A percentile compares a stretch with the other conserved stretches of the same genome.
These are phyloP conservation scores for Cataglyphis hispanica DNA, from an alignment of 1,140 invertebrate genomes.

Conservation along the genomic window DNA sequence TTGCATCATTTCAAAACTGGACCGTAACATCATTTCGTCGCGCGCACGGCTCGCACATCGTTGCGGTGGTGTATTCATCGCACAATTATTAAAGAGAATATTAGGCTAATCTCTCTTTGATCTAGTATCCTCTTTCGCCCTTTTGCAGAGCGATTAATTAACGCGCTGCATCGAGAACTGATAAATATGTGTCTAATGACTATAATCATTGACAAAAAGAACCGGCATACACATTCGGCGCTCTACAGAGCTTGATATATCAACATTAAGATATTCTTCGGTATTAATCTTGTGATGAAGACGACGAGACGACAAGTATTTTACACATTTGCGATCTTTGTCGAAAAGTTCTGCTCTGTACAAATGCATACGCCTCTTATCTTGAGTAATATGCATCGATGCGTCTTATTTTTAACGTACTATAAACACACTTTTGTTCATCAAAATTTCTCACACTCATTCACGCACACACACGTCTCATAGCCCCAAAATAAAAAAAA, in stretches of 20 bases:
- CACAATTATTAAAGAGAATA: background rate
- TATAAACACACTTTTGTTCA: conserved; percentile 27
- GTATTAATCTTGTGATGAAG: background rate
- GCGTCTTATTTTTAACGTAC: conserved; percentile 1
- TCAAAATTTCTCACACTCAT: conserved; percentile 8
- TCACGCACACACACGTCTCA: background rate
- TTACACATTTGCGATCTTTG: background rate
- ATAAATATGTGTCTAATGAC: conserved; percentile 18
- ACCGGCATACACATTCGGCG: background rate
- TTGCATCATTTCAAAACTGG: background rate
- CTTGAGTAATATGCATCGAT: conserved; percentile 14
- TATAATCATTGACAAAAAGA: conserved; percentile 25
- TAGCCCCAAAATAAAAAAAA: background rate
- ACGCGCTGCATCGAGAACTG: conserved; percentile 10
- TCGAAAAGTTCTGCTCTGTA: conserved; percentile 1
- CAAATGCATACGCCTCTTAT: background rate
- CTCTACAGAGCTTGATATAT: conserved; percentile 31
- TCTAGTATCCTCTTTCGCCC: background rate
- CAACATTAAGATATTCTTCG: conserved; percentile 37
- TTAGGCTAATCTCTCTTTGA: conserved; percentile 46
- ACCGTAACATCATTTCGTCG: background rate
- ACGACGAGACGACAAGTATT: conserved; percentile 37
- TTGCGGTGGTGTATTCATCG: background rate
- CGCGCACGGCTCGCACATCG: background rate
- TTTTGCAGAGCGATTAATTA: conserved; percentile 32